Evolutionary conservation across 1,140 invertebrate genomes (phyloP), one percentile per base, ranked within the genome.

Genomic region (Brachionus asplanchnoidis): DNA sequence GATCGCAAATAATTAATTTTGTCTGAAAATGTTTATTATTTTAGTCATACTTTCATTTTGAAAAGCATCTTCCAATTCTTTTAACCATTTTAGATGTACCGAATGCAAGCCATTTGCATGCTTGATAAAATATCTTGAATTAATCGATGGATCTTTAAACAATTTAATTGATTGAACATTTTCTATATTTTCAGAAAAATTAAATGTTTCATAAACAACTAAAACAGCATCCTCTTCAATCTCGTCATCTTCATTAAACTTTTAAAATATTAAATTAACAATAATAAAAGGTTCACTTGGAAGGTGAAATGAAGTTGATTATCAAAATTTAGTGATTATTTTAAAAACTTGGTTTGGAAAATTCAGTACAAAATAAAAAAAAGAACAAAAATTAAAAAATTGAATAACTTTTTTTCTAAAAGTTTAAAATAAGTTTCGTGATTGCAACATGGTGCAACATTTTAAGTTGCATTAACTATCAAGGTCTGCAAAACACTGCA

Each of bases 31-130:
- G 8, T 68, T 68, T 14, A 3, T 68, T 32, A 11, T 68, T 68
- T 68, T 6, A 32, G 20, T 28, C n/a, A 32, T 77, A 50, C 40
- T 50, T 23, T 77, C 17, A 5, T 11, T 23, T 23, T 12, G 4
- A 26, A 23, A 77, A n/a, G 26, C 12, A 3, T 28, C 4, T 32
- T 36, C 23, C 11, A 77, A 28, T 26, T 77, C 26, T 20, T 28
- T 46, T 5, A 77, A n/a, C 73, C 73, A 77, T 50, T 46, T 9
- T 53, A 77, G 26, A 77, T 77, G 23, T 8, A 77, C 73, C 26
- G 73, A 77, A 50, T 77, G 73, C n/a, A 77, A 17, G 9, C 73
- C 73, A 77, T 46, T 50, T 26, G 73, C 46, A 46, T 77, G 73
- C 12, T 23, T 26, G 46, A 50, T 46, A 77, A 77, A 77, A 50